Conservation (phyloP, 2,888 invertebrate genomes). For the Acleris holmiana region DNA sequence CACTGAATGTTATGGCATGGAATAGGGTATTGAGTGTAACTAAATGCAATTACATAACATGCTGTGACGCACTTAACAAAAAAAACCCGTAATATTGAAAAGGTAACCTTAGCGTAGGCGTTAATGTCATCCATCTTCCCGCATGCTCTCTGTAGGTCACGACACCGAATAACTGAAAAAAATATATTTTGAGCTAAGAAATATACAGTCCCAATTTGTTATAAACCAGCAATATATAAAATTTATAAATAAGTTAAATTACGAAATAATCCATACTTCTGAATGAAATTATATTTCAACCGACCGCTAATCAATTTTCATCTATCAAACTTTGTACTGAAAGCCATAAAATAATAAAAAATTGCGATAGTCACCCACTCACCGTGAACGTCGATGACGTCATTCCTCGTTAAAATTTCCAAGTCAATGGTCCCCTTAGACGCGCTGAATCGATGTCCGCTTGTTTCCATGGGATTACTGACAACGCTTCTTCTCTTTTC, state of each 20-base stretch:
- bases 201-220: neutral
- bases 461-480: constrained; percentile 71
- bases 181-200: constrained; percentile 38
- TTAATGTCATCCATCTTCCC: constrained; percentile 88
- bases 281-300: no score
- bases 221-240: no score
- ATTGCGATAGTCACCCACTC: constrained; percentile 83
- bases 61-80: no score
- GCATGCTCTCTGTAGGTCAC: constrained; percentile 87
- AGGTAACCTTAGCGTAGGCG: constrained; percentile 91
- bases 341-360: constrained; percentile 44
- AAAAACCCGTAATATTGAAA: neutral
- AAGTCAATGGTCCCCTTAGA: constrained; percentile 86
- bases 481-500: constrained; percentile 82
- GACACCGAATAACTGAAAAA: constrained; percentile 90
- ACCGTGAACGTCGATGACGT: constrained; percentile 88
- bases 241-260: no score
- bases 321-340: neutral
- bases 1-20: no score
- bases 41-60: no score
- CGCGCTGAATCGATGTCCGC: constrained; percentile 65
- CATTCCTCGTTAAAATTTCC: constrained; percentile 83
- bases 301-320: no score
- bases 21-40: no score
- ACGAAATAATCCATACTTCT: no score